Evolutionary conservation across 35 echinoderm and acorn worm species (phyloP).

Genomic region (Heliocidaris erythrogramma): DNA sequence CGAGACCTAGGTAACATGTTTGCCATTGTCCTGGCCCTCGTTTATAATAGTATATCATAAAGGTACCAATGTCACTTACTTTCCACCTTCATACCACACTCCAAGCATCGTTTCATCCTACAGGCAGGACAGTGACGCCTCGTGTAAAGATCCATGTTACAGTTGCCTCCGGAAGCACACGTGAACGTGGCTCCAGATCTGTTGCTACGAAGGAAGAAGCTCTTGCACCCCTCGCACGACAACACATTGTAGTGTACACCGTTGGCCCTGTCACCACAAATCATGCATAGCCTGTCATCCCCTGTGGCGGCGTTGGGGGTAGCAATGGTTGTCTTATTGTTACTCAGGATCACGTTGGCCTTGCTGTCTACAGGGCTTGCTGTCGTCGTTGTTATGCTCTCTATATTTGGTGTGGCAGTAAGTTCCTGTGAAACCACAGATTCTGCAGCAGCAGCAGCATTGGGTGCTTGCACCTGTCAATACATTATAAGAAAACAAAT

Average conservation of each 20-base stretch:
- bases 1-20: background rate
- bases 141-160: conserved; percentile 98
- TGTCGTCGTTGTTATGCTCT: background rate
- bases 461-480: background rate
- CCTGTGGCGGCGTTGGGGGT: background rate
- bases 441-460: background rate
- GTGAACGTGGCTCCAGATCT: conserved; percentile 77
- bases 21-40: background rate
- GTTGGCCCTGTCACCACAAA: conserved; percentile 95
- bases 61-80: conserved; percentile 58
- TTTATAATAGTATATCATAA: background rate
- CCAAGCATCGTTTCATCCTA: conserved; percentile 78
- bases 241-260: conserved; percentile 98
- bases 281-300: conserved; percentile 67
- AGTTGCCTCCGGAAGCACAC: conserved; percentile 82
- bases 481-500: too few species aligned
- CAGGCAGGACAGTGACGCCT: conserved; percentile 94
- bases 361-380: background rate
- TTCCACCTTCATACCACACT: conserved; percentile 89
- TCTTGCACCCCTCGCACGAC: conserved; percentile 98
- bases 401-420: background rate
- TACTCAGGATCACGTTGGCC: conserved; percentile 5
- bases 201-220: conserved; percentile 92
- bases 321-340: background rate
- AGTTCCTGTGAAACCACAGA: background rate